Evolutionary conservation across 2,113 vertebrate species (phyloP).

Genomic region (Crotophaga sulcirostris): DNA sequence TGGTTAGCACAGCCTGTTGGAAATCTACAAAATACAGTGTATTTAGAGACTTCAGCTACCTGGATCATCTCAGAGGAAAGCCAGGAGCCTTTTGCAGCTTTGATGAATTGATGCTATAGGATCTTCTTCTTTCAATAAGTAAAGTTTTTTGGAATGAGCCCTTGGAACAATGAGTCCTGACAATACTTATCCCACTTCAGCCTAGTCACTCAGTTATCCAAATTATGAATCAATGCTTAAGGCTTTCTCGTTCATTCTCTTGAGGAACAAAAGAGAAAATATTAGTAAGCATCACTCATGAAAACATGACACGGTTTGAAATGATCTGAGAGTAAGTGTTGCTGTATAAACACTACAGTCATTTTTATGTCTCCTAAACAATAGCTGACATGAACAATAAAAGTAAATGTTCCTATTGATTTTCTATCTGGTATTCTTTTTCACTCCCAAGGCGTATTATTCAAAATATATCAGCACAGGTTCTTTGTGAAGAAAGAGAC

Average conservation of each 20-base stretch:
- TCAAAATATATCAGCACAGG: neutral
- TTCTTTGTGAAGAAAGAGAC: neutral
- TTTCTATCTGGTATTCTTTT: neutral
- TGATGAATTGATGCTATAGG: neutral
- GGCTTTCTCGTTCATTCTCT: neutral
- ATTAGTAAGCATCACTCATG: neutral
- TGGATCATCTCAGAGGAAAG: neutral
- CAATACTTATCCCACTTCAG: neutral
- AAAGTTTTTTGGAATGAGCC: neutral
- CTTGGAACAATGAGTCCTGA: neutral
- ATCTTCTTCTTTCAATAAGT: neutral
- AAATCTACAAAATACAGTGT: neutral
- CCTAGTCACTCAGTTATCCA: neutral
- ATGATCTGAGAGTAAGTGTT: neutral
- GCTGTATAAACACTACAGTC: neutral
- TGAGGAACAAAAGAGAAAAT: neutral
- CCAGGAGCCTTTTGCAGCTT: neutral
- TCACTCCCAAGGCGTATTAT: neutral
- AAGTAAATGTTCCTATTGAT: slow-evolving; percentile 39
- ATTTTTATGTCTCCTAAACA: slow-evolving; percentile 29
- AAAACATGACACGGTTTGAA: neutral
- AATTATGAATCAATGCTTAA: neutral
- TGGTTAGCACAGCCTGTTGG: neutral
- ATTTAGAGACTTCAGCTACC: neutral
- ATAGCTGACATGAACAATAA: slow-evolving; percentile 2